Percentiles rank a stretch among this genome's conserved stretches.
Conservation (phyloP, 2,888 invertebrate genomes). For the Malacosoma neustria region DNA sequence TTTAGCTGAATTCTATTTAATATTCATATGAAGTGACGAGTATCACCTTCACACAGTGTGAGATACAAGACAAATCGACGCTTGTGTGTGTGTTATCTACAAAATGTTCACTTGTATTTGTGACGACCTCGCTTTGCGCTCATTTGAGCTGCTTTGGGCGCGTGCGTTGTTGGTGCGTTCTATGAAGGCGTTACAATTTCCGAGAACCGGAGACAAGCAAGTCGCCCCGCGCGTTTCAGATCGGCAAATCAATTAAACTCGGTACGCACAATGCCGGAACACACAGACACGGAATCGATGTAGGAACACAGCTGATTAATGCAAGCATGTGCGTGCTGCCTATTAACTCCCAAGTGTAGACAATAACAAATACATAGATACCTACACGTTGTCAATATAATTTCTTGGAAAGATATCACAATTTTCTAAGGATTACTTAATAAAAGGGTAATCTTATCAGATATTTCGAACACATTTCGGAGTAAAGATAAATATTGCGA, state of each 20-base stretch:
- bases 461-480: too few relatives aligned
- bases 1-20: background rate
- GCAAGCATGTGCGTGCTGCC: constrained; percentile 12
- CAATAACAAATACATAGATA: background rate
- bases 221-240: constrained; percentile 51
- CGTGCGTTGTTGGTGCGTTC: constrained; percentile 62
- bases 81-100: constrained; percentile 38
- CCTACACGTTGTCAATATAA: constrained; percentile 10
- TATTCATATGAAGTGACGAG: background rate
- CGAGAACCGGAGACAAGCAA: constrained; percentile 68
- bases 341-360: constrained; percentile 5
- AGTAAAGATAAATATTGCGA: too few relatives aligned
- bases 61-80: constrained; percentile 23
- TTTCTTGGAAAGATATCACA: background rate
- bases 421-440: constrained; percentile 9
- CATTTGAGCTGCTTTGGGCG: constrained; percentile 52
- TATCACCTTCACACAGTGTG: constrained; percentile 4
- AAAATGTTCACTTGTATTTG: constrained; percentile 38
- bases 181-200: constrained; percentile 74
- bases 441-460: constrained; percentile 7
- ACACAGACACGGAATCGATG: constrained; percentile 13
- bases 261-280: constrained; percentile 47
- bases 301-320: constrained; percentile 6
- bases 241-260: constrained; percentile 57
- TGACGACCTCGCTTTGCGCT: constrained; percentile 66